Percentiles rank a stretch among this genome's conserved stretches.
phyloP scores from a whole-genome alignment of 2,797 vertebrate species.

The Leptatherina wallacei region DNA sequence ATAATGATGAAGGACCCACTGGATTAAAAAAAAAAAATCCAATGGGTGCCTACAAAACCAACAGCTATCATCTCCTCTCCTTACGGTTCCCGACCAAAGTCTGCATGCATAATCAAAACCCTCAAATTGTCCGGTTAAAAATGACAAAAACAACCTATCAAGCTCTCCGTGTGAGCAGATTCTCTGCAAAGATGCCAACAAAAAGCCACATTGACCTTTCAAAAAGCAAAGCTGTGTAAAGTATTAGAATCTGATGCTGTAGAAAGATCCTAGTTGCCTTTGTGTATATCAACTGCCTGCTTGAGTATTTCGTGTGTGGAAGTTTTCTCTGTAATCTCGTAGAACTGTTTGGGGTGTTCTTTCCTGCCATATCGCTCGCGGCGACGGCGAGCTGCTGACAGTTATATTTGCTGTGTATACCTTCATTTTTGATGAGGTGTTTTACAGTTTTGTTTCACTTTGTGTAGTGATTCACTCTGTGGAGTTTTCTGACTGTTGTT shows the following conservation, averaged over 20 bases:
- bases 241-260: slow-evolving; percentile 98
- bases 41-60: slow-evolving; percentile 46
- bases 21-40: slow-evolving; percentile 40
- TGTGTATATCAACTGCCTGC: slow-evolving; percentile 99
- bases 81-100: slow-evolving; percentile 77
- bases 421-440: slow-evolving; percentile 98
- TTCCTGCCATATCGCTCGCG: slow-evolving; percentile 94
- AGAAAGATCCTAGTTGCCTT: slow-evolving; percentile 99
- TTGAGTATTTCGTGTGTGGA: slow-evolving; percentile 99
- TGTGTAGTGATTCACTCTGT: slow-evolving; percentile 99
- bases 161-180: slow-evolving; percentile 85
- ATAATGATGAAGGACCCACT: slow-evolving; percentile 35
- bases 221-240: slow-evolving; percentile 95
- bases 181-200: slow-evolving; percentile 69
- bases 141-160: slow-evolving; percentile 37
- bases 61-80: slow-evolving; percentile 82
- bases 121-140: slow-evolving; percentile 24
- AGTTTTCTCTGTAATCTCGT: slow-evolving; percentile 96
- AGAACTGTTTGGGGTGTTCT: slow-evolving; percentile 97
- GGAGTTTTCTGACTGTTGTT: slow-evolving; percentile 99
- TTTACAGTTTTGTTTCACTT: slow-evolving; percentile 98
- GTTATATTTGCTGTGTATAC: slow-evolving; percentile 97
- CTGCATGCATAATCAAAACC: slow-evolving; percentile 58
- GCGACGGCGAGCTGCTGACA: slow-evolving; percentile 87
- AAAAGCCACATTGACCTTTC: slow-evolving; percentile 91